Evolutionary conservation across 2,113 vertebrate species (phyloP).

Genomic region (Halichoeres trimaculatus): DNA sequence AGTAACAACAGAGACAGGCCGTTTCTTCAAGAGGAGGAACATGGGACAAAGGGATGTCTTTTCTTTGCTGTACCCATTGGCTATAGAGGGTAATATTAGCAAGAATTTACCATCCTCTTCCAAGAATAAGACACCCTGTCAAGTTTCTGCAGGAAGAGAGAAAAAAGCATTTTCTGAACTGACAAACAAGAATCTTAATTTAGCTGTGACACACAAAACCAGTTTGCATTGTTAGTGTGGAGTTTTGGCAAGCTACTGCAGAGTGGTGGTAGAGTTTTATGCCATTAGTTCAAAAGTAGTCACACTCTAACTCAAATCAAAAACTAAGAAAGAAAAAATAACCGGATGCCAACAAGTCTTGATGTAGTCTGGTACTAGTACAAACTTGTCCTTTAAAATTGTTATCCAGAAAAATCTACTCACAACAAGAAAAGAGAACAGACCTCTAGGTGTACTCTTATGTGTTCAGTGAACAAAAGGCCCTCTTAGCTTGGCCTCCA

Average conservation of each 20-base stretch:
- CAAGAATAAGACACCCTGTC: constrained; percentile 72
- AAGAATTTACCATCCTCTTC: constrained; percentile 70
- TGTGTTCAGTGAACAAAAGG: constrained; percentile 69
- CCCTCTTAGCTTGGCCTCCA: constrained; percentile 59
- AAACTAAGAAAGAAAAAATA: background rate
- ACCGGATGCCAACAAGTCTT: background rate
- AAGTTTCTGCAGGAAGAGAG: constrained; percentile 50
- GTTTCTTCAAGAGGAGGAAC: constrained; percentile 53
- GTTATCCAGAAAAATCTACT: constrained; percentile 36
- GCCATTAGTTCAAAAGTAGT: background rate
- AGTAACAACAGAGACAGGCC: constrained; percentile 42
- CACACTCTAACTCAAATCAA: background rate
- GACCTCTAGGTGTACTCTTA: constrained; percentile 52
- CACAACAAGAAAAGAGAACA: constrained; percentile 30
- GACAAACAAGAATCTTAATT: constrained; percentile 69
- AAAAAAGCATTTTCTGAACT: constrained; percentile 72
- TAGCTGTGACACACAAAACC: constrained; percentile 52
- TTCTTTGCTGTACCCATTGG: constrained; percentile 67
- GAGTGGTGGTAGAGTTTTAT: background rate
- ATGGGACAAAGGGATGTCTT: constrained; percentile 75
- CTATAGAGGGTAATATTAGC: constrained; percentile 61
- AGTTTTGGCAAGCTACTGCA: constrained; percentile 4
- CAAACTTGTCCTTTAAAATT: constrained; percentile 27
- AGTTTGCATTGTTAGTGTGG: constrained; percentile 22
- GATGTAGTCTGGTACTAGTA: constrained; percentile 3